Evolutionary conservation across 2,888 invertebrate species (phyloP), one percentile per base, ranked within the genome.

Genomic region (Drosophila nigricruria): DNA sequence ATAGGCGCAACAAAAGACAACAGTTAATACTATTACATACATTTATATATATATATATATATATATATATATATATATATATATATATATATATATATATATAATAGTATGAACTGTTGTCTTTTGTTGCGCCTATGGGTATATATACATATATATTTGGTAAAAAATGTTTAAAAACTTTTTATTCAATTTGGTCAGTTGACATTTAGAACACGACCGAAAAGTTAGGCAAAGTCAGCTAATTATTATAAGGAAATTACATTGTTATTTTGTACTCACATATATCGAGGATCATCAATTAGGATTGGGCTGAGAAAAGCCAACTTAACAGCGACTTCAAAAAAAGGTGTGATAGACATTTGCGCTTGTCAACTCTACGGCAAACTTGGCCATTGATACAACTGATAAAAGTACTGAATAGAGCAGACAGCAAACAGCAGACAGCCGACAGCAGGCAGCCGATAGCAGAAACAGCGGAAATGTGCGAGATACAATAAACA

Each of bases 341-440:
- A 65, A 78, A 75, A 72, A 75, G 70, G 71, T 79, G 66, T 81
- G 74, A 77, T 64, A 79, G 79, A 78, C 74, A 72, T 71, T 83
- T 81, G 71, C 38, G 68, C 73, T 63, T 80, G 78, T 77, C 82
- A 73, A 61, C 70, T 56, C 43, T 59, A 73, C 58, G 61, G 63
- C 79, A 79, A 89, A 81, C 88, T 79, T 77, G 62, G 67, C 67
- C 69, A 83, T 82, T 81, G 80, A 89, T 79, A 80, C 70, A 82
- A 79, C 69, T 81, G 85, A 88, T 89, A 89, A 86, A 73, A 77
- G 60, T 73, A 66, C 65, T 47, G 58, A 56, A 69, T 34, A 52
- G 16, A 52, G 36, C 52, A 52, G 52, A 52, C 23, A 34, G 30
- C 18, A 10, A 30, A 18, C 18, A 49, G 23, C 23, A 4, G 47